Conservation (phyloP, 2,113 vertebrate species). For the Cyanoramphus novaezelandiae region DNA sequence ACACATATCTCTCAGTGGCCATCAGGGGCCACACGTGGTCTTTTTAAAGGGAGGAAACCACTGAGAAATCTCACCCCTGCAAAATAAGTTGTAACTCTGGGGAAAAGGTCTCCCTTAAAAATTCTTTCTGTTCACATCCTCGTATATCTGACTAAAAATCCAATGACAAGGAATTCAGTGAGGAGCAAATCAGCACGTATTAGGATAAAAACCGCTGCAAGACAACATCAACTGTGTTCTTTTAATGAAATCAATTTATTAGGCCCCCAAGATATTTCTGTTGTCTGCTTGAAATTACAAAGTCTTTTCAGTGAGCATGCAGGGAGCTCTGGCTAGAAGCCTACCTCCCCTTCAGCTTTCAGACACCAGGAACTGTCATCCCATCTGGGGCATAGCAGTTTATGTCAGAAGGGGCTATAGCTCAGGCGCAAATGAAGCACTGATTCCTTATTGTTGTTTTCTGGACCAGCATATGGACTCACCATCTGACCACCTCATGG, state of each 20-base stretch:
- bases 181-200: background rate
- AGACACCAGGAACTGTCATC: background rate
- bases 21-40: background rate
- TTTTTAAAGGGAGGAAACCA: background rate
- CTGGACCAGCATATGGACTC: slow-evolving; percentile 16
- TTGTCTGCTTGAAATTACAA: background rate
- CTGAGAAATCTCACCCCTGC: background rate
- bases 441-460: background rate
- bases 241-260: background rate
- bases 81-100: background rate
- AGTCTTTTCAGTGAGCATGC: background rate
- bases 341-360: background rate
- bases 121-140: background rate
- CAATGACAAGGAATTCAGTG: background rate
- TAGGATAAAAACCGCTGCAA: background rate
- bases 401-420: background rate
- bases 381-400: background rate
- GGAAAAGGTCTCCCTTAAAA: background rate
- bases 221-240: background rate
- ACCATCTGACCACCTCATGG: slow-evolving; percentile 96
- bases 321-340: background rate
- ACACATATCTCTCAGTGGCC: background rate
- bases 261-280: background rate
- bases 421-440: background rate
- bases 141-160: background rate